phyloP scores from a whole-genome alignment of 2,113 vertebrate species.

The Pomatorhinus ruficollis region DNA sequence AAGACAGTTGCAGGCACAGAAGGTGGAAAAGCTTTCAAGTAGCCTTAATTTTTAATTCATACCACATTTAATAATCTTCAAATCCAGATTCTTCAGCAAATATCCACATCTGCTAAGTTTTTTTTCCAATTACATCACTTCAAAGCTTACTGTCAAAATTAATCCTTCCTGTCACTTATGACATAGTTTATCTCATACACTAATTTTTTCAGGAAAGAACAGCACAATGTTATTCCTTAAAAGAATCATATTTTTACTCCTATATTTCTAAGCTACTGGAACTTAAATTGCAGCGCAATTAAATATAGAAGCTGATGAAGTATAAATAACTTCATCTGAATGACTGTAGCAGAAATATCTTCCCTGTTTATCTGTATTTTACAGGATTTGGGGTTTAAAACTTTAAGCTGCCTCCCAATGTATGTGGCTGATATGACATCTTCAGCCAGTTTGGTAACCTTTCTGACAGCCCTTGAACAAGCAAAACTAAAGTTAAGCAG shows the following conservation, averaged over 20 bases:
- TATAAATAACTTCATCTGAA: constrained; percentile 26
- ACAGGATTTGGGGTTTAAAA: background rate
- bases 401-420: background rate
- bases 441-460: background rate
- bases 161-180: background rate
- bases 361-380: background rate
- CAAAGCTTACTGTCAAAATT: constrained; percentile 31
- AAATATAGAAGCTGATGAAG: constrained; percentile 23
- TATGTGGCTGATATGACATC: background rate
- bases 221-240: background rate
- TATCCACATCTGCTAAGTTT: background rate
- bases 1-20: background rate
- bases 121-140: background rate
- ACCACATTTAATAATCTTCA: background rate
- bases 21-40: background rate
- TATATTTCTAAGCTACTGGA: background rate
- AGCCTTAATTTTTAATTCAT: background rate
- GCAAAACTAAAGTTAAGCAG: background rate
- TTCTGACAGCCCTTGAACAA: background rate
- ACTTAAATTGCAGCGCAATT: background rate
- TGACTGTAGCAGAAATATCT: background rate
- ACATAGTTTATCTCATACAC: background rate
- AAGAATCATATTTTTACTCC: background rate
- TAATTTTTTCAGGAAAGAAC: background rate
- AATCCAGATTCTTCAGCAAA: constrained; percentile 5